These are phyloP conservation scores for Zootermopsis nevadensis DNA, from an alignment of 2,888 invertebrate genomes.

Conservation along the genomic window DNA sequence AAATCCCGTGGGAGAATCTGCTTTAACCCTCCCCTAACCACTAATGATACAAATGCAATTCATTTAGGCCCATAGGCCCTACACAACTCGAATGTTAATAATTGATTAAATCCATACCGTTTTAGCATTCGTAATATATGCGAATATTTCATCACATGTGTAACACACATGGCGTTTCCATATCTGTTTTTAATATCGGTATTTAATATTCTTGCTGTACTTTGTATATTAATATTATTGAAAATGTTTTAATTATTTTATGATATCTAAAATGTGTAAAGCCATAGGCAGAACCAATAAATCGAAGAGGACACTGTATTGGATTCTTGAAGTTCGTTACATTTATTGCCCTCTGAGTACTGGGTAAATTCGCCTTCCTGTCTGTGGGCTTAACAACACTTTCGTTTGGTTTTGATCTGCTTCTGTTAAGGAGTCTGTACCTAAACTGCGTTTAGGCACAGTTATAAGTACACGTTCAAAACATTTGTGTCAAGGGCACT, in stretches of 20 bases:
- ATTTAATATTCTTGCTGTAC: constrained; percentile 25
- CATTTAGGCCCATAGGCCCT: no score
- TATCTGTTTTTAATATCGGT: constrained; percentile 1
- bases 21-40: background rate
- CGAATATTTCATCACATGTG: constrained; percentile 23
- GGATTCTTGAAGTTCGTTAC: background rate
- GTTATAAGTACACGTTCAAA: no score
- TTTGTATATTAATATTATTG: constrained; percentile 8
- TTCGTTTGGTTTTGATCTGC: background rate
- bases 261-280: background rate
- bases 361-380: background rate
- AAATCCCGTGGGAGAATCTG: constrained; percentile 21
- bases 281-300: background rate
- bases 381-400: background rate
- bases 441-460: no score
- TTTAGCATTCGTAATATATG: constrained; percentile 28
- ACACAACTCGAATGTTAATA: constrained; percentile 1
- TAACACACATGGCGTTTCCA: constrained; percentile 3
- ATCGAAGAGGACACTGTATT: background rate
- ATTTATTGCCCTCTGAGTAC: background rate
- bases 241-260: background rate
- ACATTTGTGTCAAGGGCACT: no score
- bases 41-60: background rate
- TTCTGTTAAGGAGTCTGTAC: background rate
- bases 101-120: constrained; percentile 2